phyloP scores from a whole-genome alignment of 1,140 invertebrate species.

The Tetragonula clypearis region DNA sequence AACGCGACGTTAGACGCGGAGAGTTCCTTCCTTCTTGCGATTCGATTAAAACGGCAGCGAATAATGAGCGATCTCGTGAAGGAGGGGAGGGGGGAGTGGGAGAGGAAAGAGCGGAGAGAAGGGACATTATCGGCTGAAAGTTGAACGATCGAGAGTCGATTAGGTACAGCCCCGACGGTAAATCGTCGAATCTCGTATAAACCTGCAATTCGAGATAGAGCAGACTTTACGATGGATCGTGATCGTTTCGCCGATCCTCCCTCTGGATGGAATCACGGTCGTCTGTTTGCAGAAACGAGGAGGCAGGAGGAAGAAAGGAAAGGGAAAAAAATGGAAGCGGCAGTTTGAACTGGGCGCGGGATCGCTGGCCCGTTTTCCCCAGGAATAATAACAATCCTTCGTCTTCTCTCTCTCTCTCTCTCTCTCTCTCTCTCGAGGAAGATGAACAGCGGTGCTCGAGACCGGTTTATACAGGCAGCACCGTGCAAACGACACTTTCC shows the following conservation, averaged over 20 bases:
- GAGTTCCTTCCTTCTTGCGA: not conserved
- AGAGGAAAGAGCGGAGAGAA: too few relatives aligned
- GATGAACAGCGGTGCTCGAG: constrained; percentile 21
- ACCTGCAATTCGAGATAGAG: not conserved
- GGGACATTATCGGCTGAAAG: not conserved
- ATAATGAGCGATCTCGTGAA: not conserved
- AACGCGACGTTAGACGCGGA: not conserved
- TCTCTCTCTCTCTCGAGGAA: not conserved
- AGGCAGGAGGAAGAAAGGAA: not conserved
- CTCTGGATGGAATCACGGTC: not conserved
- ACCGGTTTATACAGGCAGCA: constrained; percentile 16
- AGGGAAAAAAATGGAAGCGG: constrained; percentile 4
- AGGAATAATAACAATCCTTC: constrained; percentile 15
- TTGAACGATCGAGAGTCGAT: not conserved
- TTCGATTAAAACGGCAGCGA: not conserved
- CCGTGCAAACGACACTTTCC: constrained; percentile 50
- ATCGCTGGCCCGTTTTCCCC: not conserved
- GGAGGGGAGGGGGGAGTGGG: too few relatives aligned
- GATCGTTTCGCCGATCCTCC: not conserved
- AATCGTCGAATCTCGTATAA: constrained; percentile 29
- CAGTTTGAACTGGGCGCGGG: not conserved
- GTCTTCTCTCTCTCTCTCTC: not conserved
- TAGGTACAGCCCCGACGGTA: not conserved
- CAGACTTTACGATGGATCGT: constrained; percentile 29
- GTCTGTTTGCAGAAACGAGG: not conserved